phyloP scores from a whole-genome alignment of 2,888 invertebrate species.

The Brassicogethes aeneus region DNA sequence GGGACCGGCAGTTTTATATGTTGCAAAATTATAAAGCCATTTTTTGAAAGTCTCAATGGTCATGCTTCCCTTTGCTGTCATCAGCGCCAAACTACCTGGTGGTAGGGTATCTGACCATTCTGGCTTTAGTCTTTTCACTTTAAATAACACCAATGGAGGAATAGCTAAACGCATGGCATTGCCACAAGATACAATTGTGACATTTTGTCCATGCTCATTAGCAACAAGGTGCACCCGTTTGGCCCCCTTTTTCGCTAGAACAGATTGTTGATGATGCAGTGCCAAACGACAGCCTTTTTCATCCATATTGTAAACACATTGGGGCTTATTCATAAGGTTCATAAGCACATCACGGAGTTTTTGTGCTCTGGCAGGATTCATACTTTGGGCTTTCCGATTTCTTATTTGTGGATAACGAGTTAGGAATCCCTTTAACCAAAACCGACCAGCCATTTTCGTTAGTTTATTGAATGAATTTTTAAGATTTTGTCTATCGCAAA shows the following conservation, averaged over 20 bases:
- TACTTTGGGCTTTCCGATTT: constrained; percentile 16
- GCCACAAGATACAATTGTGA: constrained; percentile 27
- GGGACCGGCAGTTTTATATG: constrained; percentile 19
- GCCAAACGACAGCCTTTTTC: constrained; percentile 26
- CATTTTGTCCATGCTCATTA: constrained; percentile 30
- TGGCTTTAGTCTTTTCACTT: constrained; percentile 23
- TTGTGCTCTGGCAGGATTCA: constrained; percentile 24
- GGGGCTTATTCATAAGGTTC: constrained; percentile 10
- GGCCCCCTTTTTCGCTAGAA: constrained; percentile 26
- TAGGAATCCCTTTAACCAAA: not conserved
- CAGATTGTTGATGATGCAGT: too few relatives aligned
- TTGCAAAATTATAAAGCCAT: constrained; percentile 22
- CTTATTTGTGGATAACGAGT: not conserved
- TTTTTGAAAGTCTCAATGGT: constrained; percentile 19
- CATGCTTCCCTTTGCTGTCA: constrained; percentile 26
- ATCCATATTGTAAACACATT: constrained; percentile 23
- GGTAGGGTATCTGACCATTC: constrained; percentile 23
- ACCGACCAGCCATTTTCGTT: not conserved
- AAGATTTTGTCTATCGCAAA: not conserved
- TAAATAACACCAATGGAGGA: constrained; percentile 28
- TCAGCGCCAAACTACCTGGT: constrained; percentile 16
- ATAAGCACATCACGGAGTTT: constrained; percentile 9
- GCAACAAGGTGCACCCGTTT: constrained; percentile 26
- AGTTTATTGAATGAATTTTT: not conserved
- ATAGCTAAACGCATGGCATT: constrained; percentile 28